phyloP scores from a whole-genome alignment of 2,797 vertebrate species.

The Betta splendens region DNA sequence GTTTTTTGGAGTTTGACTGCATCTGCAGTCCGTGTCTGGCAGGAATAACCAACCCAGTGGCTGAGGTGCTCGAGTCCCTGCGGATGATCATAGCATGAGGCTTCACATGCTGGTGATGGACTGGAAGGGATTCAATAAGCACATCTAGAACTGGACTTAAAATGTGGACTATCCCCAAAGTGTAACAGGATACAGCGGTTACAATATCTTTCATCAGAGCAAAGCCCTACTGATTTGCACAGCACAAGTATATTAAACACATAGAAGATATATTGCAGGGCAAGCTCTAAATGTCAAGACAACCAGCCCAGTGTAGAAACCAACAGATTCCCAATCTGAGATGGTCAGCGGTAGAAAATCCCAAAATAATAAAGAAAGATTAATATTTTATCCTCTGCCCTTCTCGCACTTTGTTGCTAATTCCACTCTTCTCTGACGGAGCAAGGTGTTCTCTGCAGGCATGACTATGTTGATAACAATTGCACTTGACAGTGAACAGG shows the following conservation, averaged over 20 bases:
- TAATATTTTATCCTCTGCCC: conserved; percentile 23
- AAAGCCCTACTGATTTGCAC: conserved; percentile 28
- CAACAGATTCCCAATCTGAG: conserved; percentile 8
- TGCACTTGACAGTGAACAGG: conserved; percentile 62
- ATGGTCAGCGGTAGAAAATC: not conserved
- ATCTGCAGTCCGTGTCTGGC: conserved; percentile 19
- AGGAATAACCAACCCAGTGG: conserved; percentile 42
- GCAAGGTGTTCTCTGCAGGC: conserved; percentile 36
- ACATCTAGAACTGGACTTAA: too few relatives aligned
- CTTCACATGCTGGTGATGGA: conserved; percentile 3
- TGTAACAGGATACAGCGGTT: conserved; percentile 1
- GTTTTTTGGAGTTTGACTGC: conserved; percentile 36
- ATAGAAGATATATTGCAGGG: conserved; percentile 27
- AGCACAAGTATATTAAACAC: conserved; percentile 41
- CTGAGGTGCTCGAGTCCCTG: conserved; percentile 28
- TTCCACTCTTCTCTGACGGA: conserved; percentile 16
- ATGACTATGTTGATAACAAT: conserved; percentile 65
- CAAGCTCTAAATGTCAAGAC: conserved; percentile 21
- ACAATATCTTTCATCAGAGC: conserved; percentile 17
- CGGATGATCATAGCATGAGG: conserved; percentile 29
- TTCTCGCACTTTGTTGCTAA: conserved; percentile 15
- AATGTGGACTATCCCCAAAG: conserved; percentile 9
- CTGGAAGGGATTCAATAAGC: not conserved
- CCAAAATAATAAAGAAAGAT: conserved; percentile 22
- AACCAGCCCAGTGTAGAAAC: not conserved